Base-by-base conservation (phyloP, 1,140 invertebrate species). In the Matsumurasca onukii region DNA sequence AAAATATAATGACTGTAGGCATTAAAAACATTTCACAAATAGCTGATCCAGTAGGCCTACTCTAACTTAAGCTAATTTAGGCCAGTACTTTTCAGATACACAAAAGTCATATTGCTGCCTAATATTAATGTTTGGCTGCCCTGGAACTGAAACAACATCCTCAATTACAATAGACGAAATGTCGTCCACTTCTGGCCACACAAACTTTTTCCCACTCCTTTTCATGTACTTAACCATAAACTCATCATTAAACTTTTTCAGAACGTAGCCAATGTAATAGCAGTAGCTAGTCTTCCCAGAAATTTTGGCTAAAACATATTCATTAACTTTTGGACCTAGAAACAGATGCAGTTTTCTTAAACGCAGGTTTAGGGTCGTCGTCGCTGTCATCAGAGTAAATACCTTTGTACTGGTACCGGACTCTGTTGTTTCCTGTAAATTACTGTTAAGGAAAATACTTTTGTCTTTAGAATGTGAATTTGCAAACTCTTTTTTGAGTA, bases 121-220 rank as follows among this genome's bases (percentile, higher is more conserved):
- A 55, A 12, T 55, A 25, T 55, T 20, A 12, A 20, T 55, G 22
- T 55, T 55, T 12, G 51, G 51, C 22, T 55, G 51, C 22, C 22
- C 51, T 9, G 22, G 51, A 20, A 55, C 24, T 12, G 51, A 9
- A 55, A 55, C 22, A 25, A n/a, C 20, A 20, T 55, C 51, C 51
- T 5, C 22, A 12, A 25, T 12, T 9, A 12, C 51, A 55, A 55
- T 9, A n/a, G 24, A 55, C 22, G 17, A 55, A 55, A 55, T 55
- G 51, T 55, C 51, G 9, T 55, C 51, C 24, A 55, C 51, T 20
- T 12, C 51, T 55, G 51, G 51, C 51, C 51, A 55, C 51, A 55
- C 51, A 55, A 55, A 55, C 20, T 55, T 55, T 55, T 55, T 55
- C 24, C 51, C 51, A 55, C 51, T 55, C 51, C 22, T 55, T 20